These are phyloP conservation scores for Meteorus cinctellus DNA, from an alignment of 2,888 invertebrate species.

Conservation along the genomic window DNA sequence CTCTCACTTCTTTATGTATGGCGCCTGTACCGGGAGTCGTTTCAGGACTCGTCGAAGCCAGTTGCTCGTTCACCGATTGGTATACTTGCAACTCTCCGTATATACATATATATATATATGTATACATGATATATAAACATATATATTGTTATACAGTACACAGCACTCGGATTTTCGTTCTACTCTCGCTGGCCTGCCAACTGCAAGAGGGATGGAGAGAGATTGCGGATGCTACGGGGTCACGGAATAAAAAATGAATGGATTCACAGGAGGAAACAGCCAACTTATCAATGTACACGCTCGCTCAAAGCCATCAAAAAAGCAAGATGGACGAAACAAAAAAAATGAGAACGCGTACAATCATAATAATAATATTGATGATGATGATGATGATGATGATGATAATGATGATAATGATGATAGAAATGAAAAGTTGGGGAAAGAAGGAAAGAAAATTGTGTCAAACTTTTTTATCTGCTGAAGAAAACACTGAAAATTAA, in stretches of 20 bases:
- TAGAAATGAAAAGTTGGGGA: too few species aligned
- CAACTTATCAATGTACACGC: slow-evolving; percentile 41
- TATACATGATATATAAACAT: slow-evolving; percentile 15
- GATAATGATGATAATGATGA: too few species aligned
- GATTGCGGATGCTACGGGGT: slow-evolving; percentile 41
- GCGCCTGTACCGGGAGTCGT: slow-evolving; percentile 16
- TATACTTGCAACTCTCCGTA: slow-evolving; percentile 12
- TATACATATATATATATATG: background rate
- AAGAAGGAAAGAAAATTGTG: too few species aligned
- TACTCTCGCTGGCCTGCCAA: slow-evolving; percentile 33
- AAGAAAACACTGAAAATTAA: too few species aligned
- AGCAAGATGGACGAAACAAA: background rate
- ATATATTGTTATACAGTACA: slow-evolving; percentile 18
- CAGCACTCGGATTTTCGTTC: slow-evolving; percentile 26
- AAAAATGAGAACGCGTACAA: background rate
- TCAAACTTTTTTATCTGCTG: too few species aligned
- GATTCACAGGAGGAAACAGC: slow-evolving; percentile 38
- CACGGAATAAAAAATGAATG: slow-evolving; percentile 41
- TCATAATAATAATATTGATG: too few species aligned
- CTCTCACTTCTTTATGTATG: background rate
- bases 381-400: too few species aligned
- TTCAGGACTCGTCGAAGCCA: slow-evolving; percentile 37
- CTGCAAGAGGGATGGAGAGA: slow-evolving; percentile 35
- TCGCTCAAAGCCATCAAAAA: slow-evolving; percentile 28
- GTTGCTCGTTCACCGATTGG: slow-evolving; percentile 35